phyloP scores from a whole-genome alignment of 2,113 vertebrate species.

The Atlantisia rogersi region DNA sequence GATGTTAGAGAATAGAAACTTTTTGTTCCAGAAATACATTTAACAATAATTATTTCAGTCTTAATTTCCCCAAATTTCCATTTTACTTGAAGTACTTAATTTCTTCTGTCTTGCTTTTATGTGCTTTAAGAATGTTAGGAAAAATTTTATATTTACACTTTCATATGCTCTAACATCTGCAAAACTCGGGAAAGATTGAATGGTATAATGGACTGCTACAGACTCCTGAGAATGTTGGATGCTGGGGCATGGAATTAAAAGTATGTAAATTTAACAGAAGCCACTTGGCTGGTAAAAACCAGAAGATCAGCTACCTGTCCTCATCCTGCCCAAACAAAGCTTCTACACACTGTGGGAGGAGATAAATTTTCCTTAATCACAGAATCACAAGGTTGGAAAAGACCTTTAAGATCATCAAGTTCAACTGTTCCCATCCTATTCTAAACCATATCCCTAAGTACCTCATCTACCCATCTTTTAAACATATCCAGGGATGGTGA shows the following conservation, averaged over 20 bases:
- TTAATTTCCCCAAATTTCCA: background rate
- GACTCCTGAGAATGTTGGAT: background rate
- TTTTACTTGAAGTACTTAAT: background rate
- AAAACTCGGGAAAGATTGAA: background rate
- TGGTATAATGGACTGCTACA: background rate
- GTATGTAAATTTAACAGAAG: background rate
- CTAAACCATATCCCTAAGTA: too few species aligned
- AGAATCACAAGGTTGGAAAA: too few species aligned
- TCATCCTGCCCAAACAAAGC: background rate
- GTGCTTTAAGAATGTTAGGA: background rate
- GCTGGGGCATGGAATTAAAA: background rate
- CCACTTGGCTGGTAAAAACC: background rate
- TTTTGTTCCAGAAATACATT: background rate
- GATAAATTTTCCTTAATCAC: too few species aligned
- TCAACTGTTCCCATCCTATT: too few species aligned
- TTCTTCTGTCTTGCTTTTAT: background rate
- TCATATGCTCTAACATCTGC: accelerated
- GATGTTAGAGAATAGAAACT: background rate
- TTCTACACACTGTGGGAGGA: background rate
- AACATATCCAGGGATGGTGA: too few species aligned
- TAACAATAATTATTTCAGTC: background rate
- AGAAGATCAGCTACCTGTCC: background rate
- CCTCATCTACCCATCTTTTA: too few species aligned
- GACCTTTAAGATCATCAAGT: too few species aligned
- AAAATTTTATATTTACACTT: background rate